phyloP scores from a whole-genome alignment of 2,888 invertebrate genomes.

The Pheosia tremula region DNA sequence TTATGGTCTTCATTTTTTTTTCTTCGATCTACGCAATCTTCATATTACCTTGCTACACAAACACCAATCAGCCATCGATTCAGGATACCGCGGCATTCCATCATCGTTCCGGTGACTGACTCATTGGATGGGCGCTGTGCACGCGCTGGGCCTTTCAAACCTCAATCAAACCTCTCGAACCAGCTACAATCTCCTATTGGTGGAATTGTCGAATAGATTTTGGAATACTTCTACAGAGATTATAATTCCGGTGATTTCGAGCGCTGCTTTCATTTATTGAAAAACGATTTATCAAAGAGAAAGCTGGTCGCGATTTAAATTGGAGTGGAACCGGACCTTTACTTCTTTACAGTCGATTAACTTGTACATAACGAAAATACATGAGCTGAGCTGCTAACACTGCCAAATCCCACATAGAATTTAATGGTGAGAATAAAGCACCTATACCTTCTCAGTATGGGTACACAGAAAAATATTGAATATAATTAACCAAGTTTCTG shows the following conservation, averaged over 20 bases:
- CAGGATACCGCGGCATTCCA: constrained; percentile 75
- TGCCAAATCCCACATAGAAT: too few relatives aligned
- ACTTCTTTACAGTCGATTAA: background rate
- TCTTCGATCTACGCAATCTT: too few relatives aligned
- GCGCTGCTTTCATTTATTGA: constrained; percentile 19
- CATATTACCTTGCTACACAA: constrained; percentile 37
- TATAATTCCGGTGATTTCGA: constrained; percentile 24
- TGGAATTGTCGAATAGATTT: constrained; percentile 40
- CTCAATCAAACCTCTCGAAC: constrained; percentile 37
- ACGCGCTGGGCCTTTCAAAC: constrained; percentile 28
- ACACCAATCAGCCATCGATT: constrained; percentile 44
- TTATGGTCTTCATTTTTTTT: too few relatives aligned
- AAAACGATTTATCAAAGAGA: constrained; percentile 24
- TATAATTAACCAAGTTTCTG: too few relatives aligned
- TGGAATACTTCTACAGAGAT: constrained; percentile 32
- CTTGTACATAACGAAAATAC: constrained; percentile 8
- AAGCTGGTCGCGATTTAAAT: constrained; percentile 13
- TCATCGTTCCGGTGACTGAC: constrained; percentile 54
- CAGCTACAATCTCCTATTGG: constrained; percentile 29
- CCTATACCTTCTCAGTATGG: too few relatives aligned
- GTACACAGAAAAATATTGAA: too few relatives aligned
- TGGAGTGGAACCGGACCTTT: constrained; percentile 10
- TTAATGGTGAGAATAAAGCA: too few relatives aligned
- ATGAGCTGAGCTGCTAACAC: too few relatives aligned
- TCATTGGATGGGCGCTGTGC: constrained; percentile 36